These are phyloP conservation scores for Hyperoplus lanceolatus DNA, from an alignment of 2,797 vertebrate genomes.

Conservation along the genomic window DNA sequence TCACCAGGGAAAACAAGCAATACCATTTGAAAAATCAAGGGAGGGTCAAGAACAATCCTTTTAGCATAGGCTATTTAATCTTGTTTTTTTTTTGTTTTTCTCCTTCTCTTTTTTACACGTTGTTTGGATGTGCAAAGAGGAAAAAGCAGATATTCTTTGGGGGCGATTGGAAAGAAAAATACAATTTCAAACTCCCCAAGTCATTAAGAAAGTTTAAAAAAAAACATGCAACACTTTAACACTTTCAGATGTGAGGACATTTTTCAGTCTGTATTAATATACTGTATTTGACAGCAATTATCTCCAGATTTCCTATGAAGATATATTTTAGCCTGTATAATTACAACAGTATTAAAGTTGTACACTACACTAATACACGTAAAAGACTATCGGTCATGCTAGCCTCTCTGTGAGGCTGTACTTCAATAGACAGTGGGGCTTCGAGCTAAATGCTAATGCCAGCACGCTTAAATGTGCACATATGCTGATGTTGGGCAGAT, in stretches of 20 bases:
- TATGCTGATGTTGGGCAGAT: not conserved
- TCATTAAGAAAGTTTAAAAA: conserved; percentile 1
- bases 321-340: not conserved
- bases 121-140: conserved; percentile 42
- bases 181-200: not conserved
- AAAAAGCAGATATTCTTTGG: conserved; percentile 55
- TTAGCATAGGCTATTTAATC: conserved; percentile 31
- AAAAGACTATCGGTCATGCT: not conserved
- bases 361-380: not conserved
- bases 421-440: not conserved
- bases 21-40: conserved; percentile 73
- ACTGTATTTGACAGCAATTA: not conserved
- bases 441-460: conserved; percentile 10
- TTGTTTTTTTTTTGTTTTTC: not conserved
- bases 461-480: no score
- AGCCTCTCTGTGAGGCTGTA: not conserved
- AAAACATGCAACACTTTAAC: not conserved
- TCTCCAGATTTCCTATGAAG: not conserved
- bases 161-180: conserved; percentile 27
- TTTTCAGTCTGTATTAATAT: not conserved
- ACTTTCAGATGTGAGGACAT: not conserved
- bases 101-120: no score
- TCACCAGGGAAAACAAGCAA: conserved; percentile 77
- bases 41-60: conserved; percentile 74
- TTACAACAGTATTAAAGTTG: conserved; percentile 2